phyloP scores from a whole-genome alignment of 2,888 invertebrate species.

The Myathropa florea region DNA sequence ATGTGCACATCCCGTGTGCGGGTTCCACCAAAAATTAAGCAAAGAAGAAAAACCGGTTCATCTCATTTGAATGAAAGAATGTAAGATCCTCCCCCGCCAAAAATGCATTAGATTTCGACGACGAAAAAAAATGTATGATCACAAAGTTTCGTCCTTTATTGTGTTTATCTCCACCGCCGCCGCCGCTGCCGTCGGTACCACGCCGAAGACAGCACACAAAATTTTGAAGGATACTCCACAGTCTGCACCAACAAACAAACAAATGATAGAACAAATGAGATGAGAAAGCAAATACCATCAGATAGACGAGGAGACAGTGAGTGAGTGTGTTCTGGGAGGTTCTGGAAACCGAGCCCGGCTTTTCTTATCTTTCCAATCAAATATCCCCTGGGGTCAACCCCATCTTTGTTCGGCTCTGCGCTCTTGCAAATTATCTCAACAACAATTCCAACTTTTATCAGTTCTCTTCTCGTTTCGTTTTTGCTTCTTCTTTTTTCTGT shows the following conservation, averaged over 20 bases:
- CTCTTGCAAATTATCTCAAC: constrained; percentile 61
- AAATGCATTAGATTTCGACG: constrained; percentile 28
- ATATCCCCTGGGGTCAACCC: constrained; percentile 68
- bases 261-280: constrained; percentile 51
- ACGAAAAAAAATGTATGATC: constrained; percentile 28
- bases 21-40: not conserved
- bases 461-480: constrained; percentile 27
- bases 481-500: constrained; percentile 21
- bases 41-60: constrained; percentile 8
- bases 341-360: constrained; percentile 29
- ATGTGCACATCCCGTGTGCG: not conserved
- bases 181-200: not conserved
- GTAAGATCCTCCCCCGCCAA: constrained; percentile 22
- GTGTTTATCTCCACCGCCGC: constrained; percentile 21
- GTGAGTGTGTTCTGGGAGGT: constrained; percentile 4
- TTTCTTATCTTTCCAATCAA: constrained; percentile 67
- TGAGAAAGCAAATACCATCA: constrained; percentile 39
- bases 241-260: constrained; percentile 21
- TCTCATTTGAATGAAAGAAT: constrained; percentile 51
- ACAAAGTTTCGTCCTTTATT: constrained; percentile 61
- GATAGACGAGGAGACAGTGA: not conserved
- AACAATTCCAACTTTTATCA: constrained; percentile 64
- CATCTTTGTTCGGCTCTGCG: constrained; percentile 48
- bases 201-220: not conserved
- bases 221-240: constrained; percentile 6